Evolutionary conservation across 2,113 vertebrate species (phyloP).

Genomic region (Rhinolophus ferrumequinum): DNA sequence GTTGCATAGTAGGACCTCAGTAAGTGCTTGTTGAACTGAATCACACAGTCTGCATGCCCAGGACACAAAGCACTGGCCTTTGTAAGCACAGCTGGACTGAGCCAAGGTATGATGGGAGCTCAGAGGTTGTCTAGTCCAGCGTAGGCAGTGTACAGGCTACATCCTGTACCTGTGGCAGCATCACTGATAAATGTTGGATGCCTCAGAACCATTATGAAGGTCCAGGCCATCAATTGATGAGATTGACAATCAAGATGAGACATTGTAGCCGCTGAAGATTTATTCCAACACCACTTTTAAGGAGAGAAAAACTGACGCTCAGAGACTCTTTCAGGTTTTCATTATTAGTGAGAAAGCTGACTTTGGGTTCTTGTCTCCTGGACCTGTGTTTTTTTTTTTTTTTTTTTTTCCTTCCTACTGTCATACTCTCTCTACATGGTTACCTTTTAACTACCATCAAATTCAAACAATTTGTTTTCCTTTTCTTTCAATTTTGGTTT

Average conservation of each 20-base stretch:
- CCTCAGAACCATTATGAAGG: not conserved
- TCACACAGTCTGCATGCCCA: not conserved
- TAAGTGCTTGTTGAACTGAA: not conserved
- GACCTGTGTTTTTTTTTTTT: not conserved
- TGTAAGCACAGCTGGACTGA: not conserved
- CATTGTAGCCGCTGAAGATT: not conserved
- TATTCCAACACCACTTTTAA: not conserved
- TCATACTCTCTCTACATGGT: not conserved
- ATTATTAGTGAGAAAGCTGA: not conserved
- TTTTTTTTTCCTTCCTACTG: not conserved
- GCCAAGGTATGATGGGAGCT: not conserved
- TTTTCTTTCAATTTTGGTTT: not conserved
- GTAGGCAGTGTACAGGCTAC: not conserved
- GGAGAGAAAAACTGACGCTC: not conserved
- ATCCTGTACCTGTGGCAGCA: not conserved
- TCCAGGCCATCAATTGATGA: not conserved
- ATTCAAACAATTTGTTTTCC: not conserved
- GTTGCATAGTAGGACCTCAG: not conserved
- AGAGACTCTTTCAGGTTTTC: not conserved
- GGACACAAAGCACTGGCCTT: not conserved
- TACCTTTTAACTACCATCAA: not conserved
- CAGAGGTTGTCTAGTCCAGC: not conserved
- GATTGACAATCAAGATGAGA: not conserved
- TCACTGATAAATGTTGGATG: not conserved
- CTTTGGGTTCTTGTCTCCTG: not conserved